Conservation (phyloP, 2,113 vertebrate genomes). For the Panthera uncia region DNA sequence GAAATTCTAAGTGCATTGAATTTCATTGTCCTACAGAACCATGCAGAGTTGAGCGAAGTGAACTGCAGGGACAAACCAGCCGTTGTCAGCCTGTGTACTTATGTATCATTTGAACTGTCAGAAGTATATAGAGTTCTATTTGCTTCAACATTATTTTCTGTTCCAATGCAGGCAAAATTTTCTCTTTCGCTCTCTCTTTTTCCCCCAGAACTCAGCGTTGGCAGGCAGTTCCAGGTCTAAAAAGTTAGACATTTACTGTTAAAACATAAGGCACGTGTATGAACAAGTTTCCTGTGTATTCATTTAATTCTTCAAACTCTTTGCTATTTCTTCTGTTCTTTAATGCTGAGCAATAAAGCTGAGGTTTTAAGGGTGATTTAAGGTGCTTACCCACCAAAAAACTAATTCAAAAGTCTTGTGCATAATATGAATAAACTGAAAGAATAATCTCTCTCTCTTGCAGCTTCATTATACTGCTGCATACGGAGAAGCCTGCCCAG, state of each 20-base stretch:
- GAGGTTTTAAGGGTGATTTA: constrained; percentile 79
- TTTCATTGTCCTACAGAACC: constrained; percentile 91
- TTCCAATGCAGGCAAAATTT: constrained; percentile 75
- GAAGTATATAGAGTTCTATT: constrained; percentile 86
- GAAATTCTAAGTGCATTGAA: constrained; percentile 91
- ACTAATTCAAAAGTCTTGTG: constrained; percentile 74
- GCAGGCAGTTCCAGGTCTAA: constrained; percentile 71
- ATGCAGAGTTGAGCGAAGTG: constrained; percentile 89
- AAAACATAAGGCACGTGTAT: constrained; percentile 70
- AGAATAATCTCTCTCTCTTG: constrained; percentile 71
- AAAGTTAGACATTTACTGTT: constrained; percentile 82
- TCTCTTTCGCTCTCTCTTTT: constrained; percentile 63
- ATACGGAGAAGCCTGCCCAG: constrained; percentile 60
- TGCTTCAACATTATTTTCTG: constrained; percentile 85
- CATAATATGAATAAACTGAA: constrained; percentile 80
- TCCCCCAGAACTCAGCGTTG: constrained; percentile 77
- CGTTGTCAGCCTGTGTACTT: constrained; percentile 89
- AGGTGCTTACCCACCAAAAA: constrained; percentile 78
- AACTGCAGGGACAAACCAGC: constrained; percentile 88
- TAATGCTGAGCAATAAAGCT: constrained; percentile 75
- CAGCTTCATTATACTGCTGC: constrained; percentile 72
- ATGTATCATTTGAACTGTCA: constrained; percentile 91
- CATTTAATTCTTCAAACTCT: constrained; percentile 76
- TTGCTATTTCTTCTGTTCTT: constrained; percentile 71
- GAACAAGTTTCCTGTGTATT: constrained; percentile 80